These are phyloP conservation scores for Elymnias hypermnestra DNA, from an alignment of 1,140 invertebrate species.

Conservation along the genomic window DNA sequence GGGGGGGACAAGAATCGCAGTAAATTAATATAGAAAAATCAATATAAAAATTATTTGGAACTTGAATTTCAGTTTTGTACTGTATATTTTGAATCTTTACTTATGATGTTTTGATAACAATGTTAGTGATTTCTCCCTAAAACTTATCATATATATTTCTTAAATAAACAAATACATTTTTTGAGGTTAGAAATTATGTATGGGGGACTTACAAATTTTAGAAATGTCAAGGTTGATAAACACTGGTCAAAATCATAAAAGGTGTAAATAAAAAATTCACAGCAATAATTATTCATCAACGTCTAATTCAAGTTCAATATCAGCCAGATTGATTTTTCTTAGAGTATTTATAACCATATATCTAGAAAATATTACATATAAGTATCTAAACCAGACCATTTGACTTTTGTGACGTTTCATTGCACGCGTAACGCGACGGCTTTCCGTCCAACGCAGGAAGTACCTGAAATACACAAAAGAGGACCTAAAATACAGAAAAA, in stretches of 20 bases:
- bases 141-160: no score
- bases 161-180: no score
- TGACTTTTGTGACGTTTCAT: conserved; percentile 93
- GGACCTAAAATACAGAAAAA: no score
- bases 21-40: no score
- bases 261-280: not conserved
- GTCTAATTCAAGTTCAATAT: conserved; percentile 85
- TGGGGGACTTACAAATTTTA: no score
- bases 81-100: no score
- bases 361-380: conserved; percentile 93
- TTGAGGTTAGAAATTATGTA: no score
- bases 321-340: conserved; percentile 81
- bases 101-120: no score
- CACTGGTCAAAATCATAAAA: not conserved
- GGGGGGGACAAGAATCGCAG: no score
- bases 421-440: conserved; percentile 80
- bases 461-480: conserved; percentile 64
- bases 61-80: no score
- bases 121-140: no score
- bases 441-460: conserved; percentile 77
- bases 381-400: conserved; percentile 93
- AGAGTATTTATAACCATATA: conserved; percentile 94
- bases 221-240: not conserved
- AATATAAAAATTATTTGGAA: no score
- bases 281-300: conserved; percentile 77